phyloP scores from a whole-genome alignment of 2,113 vertebrate genomes.

The Oxygymnocypris stewartii region DNA sequence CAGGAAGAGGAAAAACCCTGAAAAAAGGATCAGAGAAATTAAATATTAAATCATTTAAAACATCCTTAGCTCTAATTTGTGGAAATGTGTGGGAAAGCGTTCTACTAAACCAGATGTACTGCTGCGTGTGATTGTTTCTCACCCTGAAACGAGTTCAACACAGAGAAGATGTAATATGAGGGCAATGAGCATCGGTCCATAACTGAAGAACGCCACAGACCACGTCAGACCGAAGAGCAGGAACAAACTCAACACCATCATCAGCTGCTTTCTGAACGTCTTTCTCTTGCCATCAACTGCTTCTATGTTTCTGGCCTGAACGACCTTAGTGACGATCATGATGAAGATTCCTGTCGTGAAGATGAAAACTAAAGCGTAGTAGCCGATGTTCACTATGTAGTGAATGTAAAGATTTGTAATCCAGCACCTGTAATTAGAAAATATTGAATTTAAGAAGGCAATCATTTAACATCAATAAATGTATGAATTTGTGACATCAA shows the following conservation, averaged over 20 bases:
- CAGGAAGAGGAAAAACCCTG: conserved; percentile 1
- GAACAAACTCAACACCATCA: conserved; percentile 56
- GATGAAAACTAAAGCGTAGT: conserved; percentile 59
- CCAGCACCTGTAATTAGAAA: conserved; percentile 64
- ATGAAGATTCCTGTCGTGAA: conserved; percentile 57
- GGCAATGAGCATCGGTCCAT: conserved; percentile 45
- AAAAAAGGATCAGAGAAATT: not conserved
- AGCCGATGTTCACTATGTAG: conserved; percentile 58
- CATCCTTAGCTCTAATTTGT: not conserved
- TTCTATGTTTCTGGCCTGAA: not conserved
- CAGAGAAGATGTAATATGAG: conserved; percentile 64
- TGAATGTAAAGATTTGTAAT: conserved; percentile 54
- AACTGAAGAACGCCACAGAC: conserved; percentile 67
- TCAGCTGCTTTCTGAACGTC: conserved; percentile 28
- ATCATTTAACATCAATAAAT: not conserved
- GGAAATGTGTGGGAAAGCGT: not conserved
- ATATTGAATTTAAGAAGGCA: not conserved
- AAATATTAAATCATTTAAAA: no score
- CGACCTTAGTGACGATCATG: not conserved
- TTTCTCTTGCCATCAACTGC: not conserved
- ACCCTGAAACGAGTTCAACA: conserved; percentile 70
- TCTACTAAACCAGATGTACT: not conserved
- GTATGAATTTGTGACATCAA: not conserved
- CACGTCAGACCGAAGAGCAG: conserved; percentile 64
- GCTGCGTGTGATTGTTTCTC: not conserved